These are phyloP conservation scores for Stenoptilia bipunctidactyla DNA, from an alignment of 2,888 invertebrate species.

Conservation along the genomic window DNA sequence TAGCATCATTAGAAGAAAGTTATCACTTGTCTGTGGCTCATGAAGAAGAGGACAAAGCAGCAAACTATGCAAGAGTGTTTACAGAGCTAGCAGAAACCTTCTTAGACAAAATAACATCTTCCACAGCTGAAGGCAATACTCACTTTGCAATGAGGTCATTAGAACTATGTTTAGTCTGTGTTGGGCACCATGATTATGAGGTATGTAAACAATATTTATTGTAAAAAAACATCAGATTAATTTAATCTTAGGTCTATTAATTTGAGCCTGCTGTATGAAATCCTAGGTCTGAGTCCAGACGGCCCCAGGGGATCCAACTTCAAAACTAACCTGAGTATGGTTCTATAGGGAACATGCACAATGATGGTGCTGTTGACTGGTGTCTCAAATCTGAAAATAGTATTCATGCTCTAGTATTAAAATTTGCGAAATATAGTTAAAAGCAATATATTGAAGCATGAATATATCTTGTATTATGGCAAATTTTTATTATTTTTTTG, in stretches of 20 bases:
- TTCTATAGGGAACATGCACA: no score
- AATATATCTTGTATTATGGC: no score
- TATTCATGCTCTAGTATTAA: no score
- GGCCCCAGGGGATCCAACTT: no score
- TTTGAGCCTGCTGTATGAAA: not conserved
- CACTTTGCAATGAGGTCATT: slow-evolving; percentile 88
- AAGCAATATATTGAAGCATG: no score
- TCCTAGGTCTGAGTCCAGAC: no score
- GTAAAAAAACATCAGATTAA: not conserved
- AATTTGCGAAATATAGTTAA: no score
- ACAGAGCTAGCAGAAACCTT: slow-evolving; percentile 95
- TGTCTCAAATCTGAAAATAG: no score
- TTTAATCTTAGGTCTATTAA: not conserved
- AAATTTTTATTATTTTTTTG: no score
- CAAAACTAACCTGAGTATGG: no score
- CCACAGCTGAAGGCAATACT: slow-evolving; percentile 68
- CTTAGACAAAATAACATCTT: slow-evolving; percentile 83
- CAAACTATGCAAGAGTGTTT: slow-evolving; percentile 94
- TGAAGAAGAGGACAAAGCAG: slow-evolving; percentile 94
- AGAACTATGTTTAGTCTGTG: slow-evolving; percentile 91
- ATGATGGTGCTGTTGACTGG: no score
- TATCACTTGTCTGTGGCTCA: slow-evolving; percentile 93
- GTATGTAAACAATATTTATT: slow-evolving; percentile 47
- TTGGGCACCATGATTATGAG: slow-evolving; percentile 98
- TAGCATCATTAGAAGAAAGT: slow-evolving; percentile 83